Evolutionary conservation across 2,113 vertebrate genomes (phyloP), one percentile per base, ranked within the genome.

Genomic region (Nyctereutes procyonoides): DNA sequence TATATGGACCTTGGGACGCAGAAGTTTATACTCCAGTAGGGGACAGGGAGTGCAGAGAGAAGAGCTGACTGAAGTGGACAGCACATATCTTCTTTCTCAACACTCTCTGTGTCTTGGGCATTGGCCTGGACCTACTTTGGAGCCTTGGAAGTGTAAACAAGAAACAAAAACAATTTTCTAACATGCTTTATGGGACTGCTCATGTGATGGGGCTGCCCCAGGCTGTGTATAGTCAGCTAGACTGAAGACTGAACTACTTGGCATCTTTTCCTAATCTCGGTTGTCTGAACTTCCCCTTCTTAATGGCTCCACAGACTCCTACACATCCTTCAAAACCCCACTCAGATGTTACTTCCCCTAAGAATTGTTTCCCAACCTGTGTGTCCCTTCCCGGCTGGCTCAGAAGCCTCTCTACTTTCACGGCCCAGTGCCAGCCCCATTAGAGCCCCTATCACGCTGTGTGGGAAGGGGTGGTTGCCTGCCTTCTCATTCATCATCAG

Each of bases 381-480:
- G 1, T 8, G 2, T 35, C 38, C 86, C 1, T 43, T 38, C 55
- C 30, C 35, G 92, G 3, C 30, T 56, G 35, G 13, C 24, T 17
- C 10, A 12, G 63, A 17, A 11, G 80, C 55, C 56, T 48, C 73
- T 63, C 17, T 28, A 63, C 19, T 38, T 0, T 77, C 30, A 3
- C 1, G 1, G 51, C 14, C 35, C 0, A 0, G 38, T 3, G 17
- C 30, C 1, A 3, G 13, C 35, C 2, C 3, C 8, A 2, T 56
- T 0, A 0, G 56, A 1, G 1, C 16, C 30, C n/a, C 0, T 0
- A 1, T 17, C 35, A 7, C 0, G 6, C 71, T 28, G 12, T 2
- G 8, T 22, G 58, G 19, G 22, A 30, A 30, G 51, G 77, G 22
- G 12, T 11, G 22, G 28, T 0, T 58, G 6, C 77, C 51, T 2